Conservation (phyloP, 2,113 vertebrate species). For the Corythornis madagascariensis region DNA sequence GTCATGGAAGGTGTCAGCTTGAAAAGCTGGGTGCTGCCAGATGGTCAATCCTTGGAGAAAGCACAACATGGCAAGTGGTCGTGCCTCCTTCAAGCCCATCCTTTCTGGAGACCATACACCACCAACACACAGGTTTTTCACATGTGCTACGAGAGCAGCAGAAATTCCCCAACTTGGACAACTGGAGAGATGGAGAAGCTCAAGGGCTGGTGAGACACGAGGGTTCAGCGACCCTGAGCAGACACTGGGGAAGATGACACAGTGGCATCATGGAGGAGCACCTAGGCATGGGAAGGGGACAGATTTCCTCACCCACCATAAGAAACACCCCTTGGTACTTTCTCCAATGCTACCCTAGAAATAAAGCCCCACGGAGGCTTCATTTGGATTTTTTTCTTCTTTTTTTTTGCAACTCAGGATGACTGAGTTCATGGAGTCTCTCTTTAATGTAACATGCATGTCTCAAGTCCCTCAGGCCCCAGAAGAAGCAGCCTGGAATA, state of each 20-base stretch:
- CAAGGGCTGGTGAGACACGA: accelerated
- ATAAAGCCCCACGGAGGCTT: neutral
- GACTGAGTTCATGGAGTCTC: neutral
- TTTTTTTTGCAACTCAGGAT: neutral
- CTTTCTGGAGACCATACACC: neutral
- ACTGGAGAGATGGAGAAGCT: neutral
- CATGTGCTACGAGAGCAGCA: accelerated
- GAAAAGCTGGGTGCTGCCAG: neutral
- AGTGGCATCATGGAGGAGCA: accelerated
- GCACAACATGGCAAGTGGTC: accelerated
- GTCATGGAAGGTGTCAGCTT: neutral
- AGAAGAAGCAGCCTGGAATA: conserved; percentile 61
- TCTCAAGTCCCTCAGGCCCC: conserved; percentile 52
- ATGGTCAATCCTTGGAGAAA: neutral
- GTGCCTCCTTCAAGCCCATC: neutral
- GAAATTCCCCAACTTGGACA: neutral
- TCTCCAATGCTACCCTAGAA: neutral
- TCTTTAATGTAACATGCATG: neutral
- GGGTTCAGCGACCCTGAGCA: neutral
- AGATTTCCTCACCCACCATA: neutral
- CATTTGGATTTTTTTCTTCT: neutral
- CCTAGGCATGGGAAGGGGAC: neutral
- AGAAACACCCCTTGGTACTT: neutral
- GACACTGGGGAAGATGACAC: neutral
- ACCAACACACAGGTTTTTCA: neutral